Evolutionary conservation across 2,113 vertebrate genomes (phyloP).

Genomic region (Brienomyrus longianalis): DNA sequence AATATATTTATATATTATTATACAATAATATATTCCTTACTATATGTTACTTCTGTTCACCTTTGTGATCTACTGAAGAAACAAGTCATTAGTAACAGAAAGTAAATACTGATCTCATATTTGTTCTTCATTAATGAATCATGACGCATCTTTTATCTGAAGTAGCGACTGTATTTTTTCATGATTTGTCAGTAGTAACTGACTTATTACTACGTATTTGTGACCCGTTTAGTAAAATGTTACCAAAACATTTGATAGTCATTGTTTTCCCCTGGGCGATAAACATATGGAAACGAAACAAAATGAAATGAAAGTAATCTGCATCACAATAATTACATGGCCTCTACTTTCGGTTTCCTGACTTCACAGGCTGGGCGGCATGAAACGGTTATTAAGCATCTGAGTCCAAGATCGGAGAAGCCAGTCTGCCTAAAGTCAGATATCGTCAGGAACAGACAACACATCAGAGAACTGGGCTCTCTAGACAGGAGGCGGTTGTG

Average conservation of each 20-base stretch:
- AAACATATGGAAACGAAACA: background rate
- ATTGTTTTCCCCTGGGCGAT: background rate
- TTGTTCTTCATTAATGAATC: background rate
- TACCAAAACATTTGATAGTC: background rate
- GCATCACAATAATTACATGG: background rate
- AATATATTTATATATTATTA: too few species aligned
- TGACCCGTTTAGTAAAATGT: background rate
- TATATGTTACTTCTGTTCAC: background rate
- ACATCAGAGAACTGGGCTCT: background rate
- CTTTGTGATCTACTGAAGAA: background rate
- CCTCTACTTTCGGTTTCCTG: background rate
- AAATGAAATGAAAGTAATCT: background rate
- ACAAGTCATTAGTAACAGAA: background rate
- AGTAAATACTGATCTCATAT: background rate
- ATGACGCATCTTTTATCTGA: background rate
- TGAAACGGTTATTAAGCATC: background rate
- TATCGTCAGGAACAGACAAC: background rate
- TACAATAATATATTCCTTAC: too few species aligned
- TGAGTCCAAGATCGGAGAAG: background rate
- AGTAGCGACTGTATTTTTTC: background rate
- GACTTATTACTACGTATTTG: background rate
- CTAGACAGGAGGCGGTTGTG: background rate
- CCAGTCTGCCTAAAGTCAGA: background rate
- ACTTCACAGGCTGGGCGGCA: background rate
- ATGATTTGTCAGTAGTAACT: background rate